These are phyloP conservation scores for Hiodon alosoides DNA, from an alignment of 2,113 vertebrate species.

Conservation along the genomic window DNA sequence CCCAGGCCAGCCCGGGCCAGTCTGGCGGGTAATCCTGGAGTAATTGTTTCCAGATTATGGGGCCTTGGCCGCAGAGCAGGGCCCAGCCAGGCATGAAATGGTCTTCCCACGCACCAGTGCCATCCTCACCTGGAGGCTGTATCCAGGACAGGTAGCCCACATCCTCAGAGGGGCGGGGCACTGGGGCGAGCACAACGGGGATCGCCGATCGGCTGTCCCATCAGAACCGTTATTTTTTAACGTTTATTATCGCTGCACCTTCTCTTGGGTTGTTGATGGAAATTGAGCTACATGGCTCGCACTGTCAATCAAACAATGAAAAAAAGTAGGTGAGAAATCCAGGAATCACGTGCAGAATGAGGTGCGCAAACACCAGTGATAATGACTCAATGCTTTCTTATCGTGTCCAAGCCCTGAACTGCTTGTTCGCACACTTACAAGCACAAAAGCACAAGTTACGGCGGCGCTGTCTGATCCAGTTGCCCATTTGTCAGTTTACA, in stretches of 20 bases:
- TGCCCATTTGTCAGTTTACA: slow-evolving; percentile 23
- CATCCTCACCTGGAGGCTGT: slow-evolving; percentile 79
- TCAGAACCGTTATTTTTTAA: no score
- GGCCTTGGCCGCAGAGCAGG: slow-evolving; percentile 62
- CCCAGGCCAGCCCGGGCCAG: slow-evolving; percentile 37
- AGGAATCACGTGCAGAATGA: neutral
- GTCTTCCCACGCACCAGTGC: slow-evolving; percentile 55
- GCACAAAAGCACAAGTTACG: slow-evolving; percentile 26
- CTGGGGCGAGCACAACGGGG: no score
- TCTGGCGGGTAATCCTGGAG: slow-evolving; percentile 64
- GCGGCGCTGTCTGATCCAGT: slow-evolving; percentile 13
- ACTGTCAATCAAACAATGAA: no score
- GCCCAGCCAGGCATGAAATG: slow-evolving; percentile 70
- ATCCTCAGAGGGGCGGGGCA: slow-evolving; percentile 80
- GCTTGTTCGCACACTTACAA: neutral
- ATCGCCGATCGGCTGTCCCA: no score
- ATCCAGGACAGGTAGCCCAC: slow-evolving; percentile 88
- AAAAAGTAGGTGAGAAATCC: neutral
- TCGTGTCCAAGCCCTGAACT: neutral
- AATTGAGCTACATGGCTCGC: no score
- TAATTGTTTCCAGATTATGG: slow-evolving; percentile 73
- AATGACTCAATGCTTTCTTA: neutral
- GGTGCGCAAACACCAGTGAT: neutral
- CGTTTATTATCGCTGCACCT: no score
- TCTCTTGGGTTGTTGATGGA: no score